Evolutionary conservation across 64 coral and sea anemone species (phyloP).

Genomic region (Hydrozoanthus tunicans): DNA sequence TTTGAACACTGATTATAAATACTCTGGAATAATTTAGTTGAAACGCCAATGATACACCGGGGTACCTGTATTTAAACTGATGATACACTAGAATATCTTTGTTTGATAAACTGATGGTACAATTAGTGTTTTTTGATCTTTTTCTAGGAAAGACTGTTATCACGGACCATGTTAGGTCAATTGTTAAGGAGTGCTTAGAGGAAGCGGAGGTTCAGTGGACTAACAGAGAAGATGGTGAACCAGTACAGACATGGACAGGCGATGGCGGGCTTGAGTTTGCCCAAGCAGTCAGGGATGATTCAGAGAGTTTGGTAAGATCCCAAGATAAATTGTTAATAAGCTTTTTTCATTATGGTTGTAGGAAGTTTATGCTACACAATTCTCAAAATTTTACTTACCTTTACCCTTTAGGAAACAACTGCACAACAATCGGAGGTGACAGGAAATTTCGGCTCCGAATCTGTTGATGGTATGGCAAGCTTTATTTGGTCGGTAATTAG

Average conservation of each 20-base stretch:
- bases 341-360: too few species aligned
- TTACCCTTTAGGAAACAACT: slow-evolving; percentile 30
- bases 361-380: too few species aligned
- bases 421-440: slow-evolving; percentile 62
- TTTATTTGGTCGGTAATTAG: neutral
- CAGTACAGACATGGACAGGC: neutral
- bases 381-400: too few species aligned
- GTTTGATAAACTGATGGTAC: too few species aligned
- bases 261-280: neutral
- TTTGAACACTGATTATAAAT: too few species aligned
- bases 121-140: too few species aligned
- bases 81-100: too few species aligned
- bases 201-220: slow-evolving; percentile 81
- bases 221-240: slow-evolving; percentile 26
- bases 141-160: slow-evolving; percentile 65
- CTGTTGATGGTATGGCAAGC: slow-evolving; percentile 45
- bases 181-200: slow-evolving; percentile 84
- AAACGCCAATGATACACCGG: too few species aligned
- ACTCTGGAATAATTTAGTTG: too few species aligned
- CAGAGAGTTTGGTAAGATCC: slow-evolving; percentile 41
- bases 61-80: too few species aligned
- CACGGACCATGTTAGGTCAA: slow-evolving; percentile 91
- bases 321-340: neutral
- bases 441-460: slow-evolving; percentile 56
- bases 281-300: slow-evolving; percentile 32